phyloP scores from a whole-genome alignment of 2,888 invertebrate genomes.

The Nasonovia ribisnigri region DNA sequence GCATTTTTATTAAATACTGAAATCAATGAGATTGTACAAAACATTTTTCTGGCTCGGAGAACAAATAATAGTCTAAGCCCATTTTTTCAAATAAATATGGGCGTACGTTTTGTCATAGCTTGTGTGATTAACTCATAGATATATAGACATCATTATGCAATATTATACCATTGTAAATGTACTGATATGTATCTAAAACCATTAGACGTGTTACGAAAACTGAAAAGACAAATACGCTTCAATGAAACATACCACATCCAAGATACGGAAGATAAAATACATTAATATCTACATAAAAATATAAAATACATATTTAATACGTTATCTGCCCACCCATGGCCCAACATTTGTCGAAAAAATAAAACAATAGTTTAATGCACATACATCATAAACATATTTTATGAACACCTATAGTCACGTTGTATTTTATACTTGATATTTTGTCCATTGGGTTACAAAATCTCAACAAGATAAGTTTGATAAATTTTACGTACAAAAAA shows the following conservation, averaged over 20 bases:
- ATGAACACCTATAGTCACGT: not conserved
- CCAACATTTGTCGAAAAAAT: not conserved
- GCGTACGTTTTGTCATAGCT: not conserved
- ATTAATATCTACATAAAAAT: constrained; percentile 20
- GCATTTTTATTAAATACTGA: not conserved
- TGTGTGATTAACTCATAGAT: constrained; percentile 5
- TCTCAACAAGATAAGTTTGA: not conserved
- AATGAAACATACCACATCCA: not conserved
- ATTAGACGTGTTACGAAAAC: constrained; percentile 6
- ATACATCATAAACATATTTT: not conserved
- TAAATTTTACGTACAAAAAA: not conserved
- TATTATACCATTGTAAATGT: not conserved
- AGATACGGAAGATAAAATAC: not conserved
- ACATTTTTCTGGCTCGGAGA: not conserved
- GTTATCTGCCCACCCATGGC: not conserved
- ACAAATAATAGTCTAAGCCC: not conserved
- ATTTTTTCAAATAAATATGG: not conserved
- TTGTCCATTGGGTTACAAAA: not conserved
- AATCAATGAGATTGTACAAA: not conserved
- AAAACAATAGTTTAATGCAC: constrained; percentile 5
- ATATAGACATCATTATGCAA: not conserved
- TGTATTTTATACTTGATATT: not conserved
- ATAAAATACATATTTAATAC: constrained; percentile 26
- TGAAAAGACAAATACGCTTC: not conserved
- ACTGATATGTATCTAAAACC: constrained; percentile 12